These are phyloP conservation scores for Phyllopteryx taeniolatus DNA, from an alignment of 2,113 vertebrate genomes.

Conservation along the genomic window DNA sequence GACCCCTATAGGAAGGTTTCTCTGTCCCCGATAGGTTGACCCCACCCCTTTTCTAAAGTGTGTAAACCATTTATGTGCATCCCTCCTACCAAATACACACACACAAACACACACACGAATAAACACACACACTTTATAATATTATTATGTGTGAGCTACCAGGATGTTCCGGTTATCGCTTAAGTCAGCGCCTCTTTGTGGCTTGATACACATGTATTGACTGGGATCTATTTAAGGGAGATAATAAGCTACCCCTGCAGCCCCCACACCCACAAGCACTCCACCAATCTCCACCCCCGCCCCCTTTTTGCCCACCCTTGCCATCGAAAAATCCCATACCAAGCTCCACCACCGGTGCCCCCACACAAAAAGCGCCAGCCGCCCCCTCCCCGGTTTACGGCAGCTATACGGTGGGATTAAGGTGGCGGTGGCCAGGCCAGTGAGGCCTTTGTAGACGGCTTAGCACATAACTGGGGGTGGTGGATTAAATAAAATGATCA, in stretches of 20 bases:
- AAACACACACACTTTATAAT: constrained; percentile 3
- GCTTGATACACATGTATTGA: constrained; percentile 76
- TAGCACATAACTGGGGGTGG: constrained; percentile 91
- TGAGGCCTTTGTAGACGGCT: constrained; percentile 93
- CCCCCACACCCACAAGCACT: constrained; percentile 23
- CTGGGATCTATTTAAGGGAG: constrained; percentile 75
- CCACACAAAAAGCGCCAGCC: constrained; percentile 58
- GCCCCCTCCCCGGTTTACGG: constrained; percentile 71
- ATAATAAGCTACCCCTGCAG: constrained; percentile 57
- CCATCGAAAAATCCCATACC: constrained; percentile 53
- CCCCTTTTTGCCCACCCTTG: constrained; percentile 44
- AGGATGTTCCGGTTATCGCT: constrained; percentile 66
- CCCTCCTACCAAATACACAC: constrained; percentile 29
- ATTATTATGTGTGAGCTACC: constrained; percentile 52
- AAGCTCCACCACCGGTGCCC: constrained; percentile 49
- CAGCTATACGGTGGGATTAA: constrained; percentile 83
- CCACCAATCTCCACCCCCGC: constrained; percentile 10
- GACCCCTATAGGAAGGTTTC: background rate
- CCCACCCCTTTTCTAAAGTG: constrained; percentile 50
- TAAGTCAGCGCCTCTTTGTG: constrained; percentile 66
- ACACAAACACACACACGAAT: constrained; percentile 24
- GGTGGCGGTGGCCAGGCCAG: constrained; percentile 80
- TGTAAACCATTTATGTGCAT: constrained; percentile 72
- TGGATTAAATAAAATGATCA: constrained; percentile 99
- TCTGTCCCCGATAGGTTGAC: background rate